A percentile compares a stretch with the other conserved stretches of the same genome.
Evolutionary conservation across 2,797 vertebrate genomes (phyloP).

Genomic region (Danio choprae): DNA sequence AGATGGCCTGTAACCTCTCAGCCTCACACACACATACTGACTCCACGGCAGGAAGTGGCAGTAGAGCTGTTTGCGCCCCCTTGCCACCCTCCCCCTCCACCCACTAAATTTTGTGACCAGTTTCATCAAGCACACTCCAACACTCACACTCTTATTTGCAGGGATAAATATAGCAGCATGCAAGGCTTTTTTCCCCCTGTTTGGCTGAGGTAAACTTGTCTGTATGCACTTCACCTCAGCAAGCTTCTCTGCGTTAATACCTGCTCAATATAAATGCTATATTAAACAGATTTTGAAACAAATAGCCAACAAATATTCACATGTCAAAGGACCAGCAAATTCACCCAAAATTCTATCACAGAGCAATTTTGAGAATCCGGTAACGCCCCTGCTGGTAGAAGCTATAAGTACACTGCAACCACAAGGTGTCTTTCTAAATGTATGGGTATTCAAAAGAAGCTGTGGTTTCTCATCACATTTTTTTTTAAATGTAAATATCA

Average conservation of each 20-base stretch:
- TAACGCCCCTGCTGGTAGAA: not conserved
- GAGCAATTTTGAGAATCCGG: not conserved
- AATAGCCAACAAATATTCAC: not conserved
- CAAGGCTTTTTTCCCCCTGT: constrained; percentile 56
- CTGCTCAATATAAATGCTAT: not conserved
- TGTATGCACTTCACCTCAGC: constrained; percentile 41
- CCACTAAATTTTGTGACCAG: constrained; percentile 57
- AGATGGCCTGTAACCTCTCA: constrained; percentile 58
- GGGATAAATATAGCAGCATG: constrained; percentile 64
- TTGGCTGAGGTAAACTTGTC: constrained; percentile 53
- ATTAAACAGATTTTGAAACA: not conserved
- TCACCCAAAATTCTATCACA: not conserved
- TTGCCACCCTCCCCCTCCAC: constrained; percentile 35
- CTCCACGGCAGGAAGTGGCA: constrained; percentile 53
- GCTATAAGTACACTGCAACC: not conserved
- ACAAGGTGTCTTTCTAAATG: not conserved
- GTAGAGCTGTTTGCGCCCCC: constrained; percentile 55
- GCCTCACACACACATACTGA: constrained; percentile 43
- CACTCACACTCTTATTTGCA: constrained; percentile 60
- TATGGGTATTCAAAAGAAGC: not conserved
- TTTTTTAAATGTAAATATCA: not conserved
- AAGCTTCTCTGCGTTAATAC: constrained; percentile 35
- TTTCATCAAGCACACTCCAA: constrained; percentile 54
- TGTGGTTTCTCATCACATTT: not conserved
- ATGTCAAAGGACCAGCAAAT: constrained; percentile 14